Base-by-base conservation (phyloP, 2,888 invertebrate genomes). In the Altica lythri region DNA sequence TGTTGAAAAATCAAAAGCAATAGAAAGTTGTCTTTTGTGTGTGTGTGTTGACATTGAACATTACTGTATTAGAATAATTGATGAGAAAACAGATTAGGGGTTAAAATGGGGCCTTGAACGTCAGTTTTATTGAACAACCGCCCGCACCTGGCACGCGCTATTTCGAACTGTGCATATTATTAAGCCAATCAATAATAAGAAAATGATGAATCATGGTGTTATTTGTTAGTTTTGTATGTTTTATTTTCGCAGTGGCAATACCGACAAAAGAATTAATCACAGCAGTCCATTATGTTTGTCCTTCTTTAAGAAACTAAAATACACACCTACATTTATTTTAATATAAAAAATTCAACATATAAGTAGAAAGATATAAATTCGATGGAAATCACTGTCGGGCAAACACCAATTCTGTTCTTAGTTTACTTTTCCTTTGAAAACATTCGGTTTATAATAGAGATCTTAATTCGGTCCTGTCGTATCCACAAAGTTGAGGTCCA, bases 91-190 rank as follows among this genome's bases (percentile, higher is more conserved):
- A 13, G 14, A 35, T 8, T 2, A 16, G 19, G 29, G 18, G 2
- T 9, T 14, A 17, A n/a, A n/a, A n/a, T n/a, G 10, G 6, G 25
- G 37, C 29, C 18, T 27, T 38, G 29, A 47, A 38, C 16, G 18
- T 13, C 37, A 12, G 27, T 46, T 14, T n/a, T 46, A 27, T 22
- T 13, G 25, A 2, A 9, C 18, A 19, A 25, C 12, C 19, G 44
- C 43, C 46, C 44, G 57, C 53, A 61, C 61, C 63, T 61, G 61
- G 63, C 60, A 63, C 63, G 47, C 38, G 16, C 25, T 55, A 48
- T 49, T 40, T 60, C 37, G 48, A n/a, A 57, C 55, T 53, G 50
- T 57, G 61, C 55, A 59, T 58, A 46, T 52, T 53, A 57, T 52
- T 57, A 61, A 58, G 57, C 52, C 58, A 61, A 61, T 63, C 63